Percentiles rank a stretch among this genome's conserved stretches.
Conservation (phyloP, 2,797 vertebrate genomes). For the Acanthurus lineatus region DNA sequence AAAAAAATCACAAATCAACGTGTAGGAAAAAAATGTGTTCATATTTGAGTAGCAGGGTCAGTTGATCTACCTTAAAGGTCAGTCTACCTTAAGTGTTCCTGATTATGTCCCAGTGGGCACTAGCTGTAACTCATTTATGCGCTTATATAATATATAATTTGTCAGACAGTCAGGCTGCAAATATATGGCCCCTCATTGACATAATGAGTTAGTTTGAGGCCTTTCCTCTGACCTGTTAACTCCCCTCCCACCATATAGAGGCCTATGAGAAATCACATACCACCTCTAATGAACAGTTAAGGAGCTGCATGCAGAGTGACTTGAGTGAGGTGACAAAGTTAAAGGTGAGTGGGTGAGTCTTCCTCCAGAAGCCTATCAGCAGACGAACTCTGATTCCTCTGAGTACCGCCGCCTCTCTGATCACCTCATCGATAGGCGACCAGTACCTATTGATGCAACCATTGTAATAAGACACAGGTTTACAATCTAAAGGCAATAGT, state of each 20-base stretch:
- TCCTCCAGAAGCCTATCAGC: constrained; percentile 92
- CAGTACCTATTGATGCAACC: constrained; percentile 86
- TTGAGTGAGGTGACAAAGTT: constrained; percentile 93
- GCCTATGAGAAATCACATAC: constrained; percentile 79
- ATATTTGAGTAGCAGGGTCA: no score
- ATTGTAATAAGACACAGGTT: background rate
- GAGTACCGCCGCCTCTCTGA: constrained; percentile 91
- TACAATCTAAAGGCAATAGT: background rate
- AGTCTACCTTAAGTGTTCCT: no score
- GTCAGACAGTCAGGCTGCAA: no score
- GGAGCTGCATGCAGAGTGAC: constrained; percentile 90
- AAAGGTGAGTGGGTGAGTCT: constrained; percentile 93
- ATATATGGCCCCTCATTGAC: no score
- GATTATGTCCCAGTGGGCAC: no score
- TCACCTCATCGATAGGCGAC: constrained; percentile 91
- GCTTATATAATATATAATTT: no score
- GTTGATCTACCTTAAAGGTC: no score
- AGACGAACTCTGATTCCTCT: constrained; percentile 91
- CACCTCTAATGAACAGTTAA: constrained; percentile 93
- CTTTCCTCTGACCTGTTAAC: no score
- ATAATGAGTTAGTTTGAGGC: no score
- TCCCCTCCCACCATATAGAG: background rate
- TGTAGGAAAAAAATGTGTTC: no score
- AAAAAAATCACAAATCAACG: constrained; percentile 16
- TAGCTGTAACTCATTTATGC: no score